A percentile compares a stretch with the other conserved stretches of the same genome.
These are phyloP conservation scores for human (Homo sapiens) DNA, from an alignment of 2,113 vertebrate species.

Conservation along the genomic window GRCh38 chr1:185813001-185813500, in stretches of 20 bases:
- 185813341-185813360: neutral
- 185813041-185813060: neutral
- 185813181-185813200: neutral
- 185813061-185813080: neutral
- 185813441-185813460: neutral
- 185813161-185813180: neutral
- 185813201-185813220: neutral
- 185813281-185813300: conserved; percentile 25
- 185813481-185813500: neutral
- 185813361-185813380: neutral
- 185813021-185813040: neutral
- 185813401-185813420: neutral
- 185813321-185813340: neutral
- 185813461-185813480: neutral
- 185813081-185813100: neutral
- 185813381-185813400: neutral
- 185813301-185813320: neutral
- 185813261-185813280: conserved; percentile 2
- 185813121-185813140: neutral
- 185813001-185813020: neutral
- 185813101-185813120: neutral
- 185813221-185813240: neutral
- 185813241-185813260: neutral
- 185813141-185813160: neutral
- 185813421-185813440: neutral